These are phyloP conservation scores for Mionectes olivaceus DNA, from an alignment of 2,797 vertebrate genomes.

Conservation along the genomic window DNA sequence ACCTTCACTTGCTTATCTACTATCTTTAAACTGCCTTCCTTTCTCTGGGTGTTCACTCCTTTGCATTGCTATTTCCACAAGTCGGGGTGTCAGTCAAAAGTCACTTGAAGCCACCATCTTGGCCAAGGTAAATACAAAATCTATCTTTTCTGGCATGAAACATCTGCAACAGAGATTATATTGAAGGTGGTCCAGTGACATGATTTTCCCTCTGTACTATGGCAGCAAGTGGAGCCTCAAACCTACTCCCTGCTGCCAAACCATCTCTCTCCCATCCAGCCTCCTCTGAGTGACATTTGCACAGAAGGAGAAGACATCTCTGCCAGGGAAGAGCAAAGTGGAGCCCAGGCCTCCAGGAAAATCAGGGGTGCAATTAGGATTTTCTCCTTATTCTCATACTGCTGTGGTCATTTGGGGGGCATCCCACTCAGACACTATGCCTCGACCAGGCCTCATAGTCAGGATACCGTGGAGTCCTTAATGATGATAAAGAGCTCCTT, in stretches of 20 bases:
- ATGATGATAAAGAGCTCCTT: background rate
- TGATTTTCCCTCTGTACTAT: background rate
- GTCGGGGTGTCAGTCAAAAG: background rate
- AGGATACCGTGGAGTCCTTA: background rate
- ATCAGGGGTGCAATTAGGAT: background rate
- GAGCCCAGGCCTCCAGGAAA: background rate
- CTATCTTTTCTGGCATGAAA: background rate
- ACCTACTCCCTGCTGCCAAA: background rate
- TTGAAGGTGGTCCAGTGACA: background rate
- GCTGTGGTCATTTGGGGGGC: rapidly evolving
- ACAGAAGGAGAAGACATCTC: background rate
- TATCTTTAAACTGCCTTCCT: background rate
- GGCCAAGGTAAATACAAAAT: background rate
- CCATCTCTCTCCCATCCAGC: background rate
- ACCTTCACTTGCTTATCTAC: background rate
- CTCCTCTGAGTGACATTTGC: background rate
- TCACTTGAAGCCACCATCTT: background rate
- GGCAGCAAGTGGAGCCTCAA: background rate
- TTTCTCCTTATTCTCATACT: background rate
- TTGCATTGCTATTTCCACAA: rapidly evolving
- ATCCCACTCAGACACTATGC: background rate
- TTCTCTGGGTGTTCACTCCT: background rate
- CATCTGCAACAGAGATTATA: background rate
- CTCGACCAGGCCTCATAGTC: background rate
- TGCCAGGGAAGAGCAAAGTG: background rate